phyloP scores from a whole-genome alignment of 2,888 invertebrate genomes.

The Panopea generosa region DNA sequence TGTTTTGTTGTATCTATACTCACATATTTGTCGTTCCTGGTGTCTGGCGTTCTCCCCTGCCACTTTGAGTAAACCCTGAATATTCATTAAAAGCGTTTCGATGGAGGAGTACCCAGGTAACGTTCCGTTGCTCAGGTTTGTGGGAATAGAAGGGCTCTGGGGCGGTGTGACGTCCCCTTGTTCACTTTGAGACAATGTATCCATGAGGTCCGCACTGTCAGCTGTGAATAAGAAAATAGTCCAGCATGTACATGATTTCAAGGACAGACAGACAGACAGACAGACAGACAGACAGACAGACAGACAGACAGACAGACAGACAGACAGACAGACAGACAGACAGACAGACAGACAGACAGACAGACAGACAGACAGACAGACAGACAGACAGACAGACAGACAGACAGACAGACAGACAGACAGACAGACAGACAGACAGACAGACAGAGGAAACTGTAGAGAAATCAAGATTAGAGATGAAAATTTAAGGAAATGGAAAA shows the following conservation, averaged over 20 bases:
- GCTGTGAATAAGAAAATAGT: slow-evolving; percentile 28
- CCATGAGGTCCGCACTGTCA: slow-evolving; percentile 66
- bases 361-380: too few relatives aligned
- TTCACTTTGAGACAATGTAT: slow-evolving; percentile 62
- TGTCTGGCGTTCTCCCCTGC: slow-evolving; percentile 99
- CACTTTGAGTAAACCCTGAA: slow-evolving; percentile 97
- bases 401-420: too few relatives aligned
- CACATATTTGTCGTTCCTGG: slow-evolving; percentile 98
- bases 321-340: too few relatives aligned
- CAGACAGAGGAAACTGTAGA: too few relatives aligned
- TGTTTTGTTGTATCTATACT: slow-evolving; percentile 12
- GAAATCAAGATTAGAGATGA: too few relatives aligned
- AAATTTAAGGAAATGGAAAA: too few relatives aligned
- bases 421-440: too few relatives aligned
- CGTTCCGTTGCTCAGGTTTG: slow-evolving; percentile 67
- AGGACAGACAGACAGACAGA: too few relatives aligned
- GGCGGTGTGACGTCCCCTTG: slow-evolving; percentile 62
- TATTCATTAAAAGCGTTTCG: slow-evolving; percentile 96
- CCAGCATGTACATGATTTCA: neutral
- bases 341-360: too few relatives aligned
- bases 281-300: too few relatives aligned
- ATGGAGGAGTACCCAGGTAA: slow-evolving; percentile 89
- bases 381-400: too few relatives aligned
- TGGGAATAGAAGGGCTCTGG: slow-evolving; percentile 48
- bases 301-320: too few relatives aligned